phyloP scores from a whole-genome alignment of 2,113 vertebrate genomes.

The Phoenicopterus ruber region DNA sequence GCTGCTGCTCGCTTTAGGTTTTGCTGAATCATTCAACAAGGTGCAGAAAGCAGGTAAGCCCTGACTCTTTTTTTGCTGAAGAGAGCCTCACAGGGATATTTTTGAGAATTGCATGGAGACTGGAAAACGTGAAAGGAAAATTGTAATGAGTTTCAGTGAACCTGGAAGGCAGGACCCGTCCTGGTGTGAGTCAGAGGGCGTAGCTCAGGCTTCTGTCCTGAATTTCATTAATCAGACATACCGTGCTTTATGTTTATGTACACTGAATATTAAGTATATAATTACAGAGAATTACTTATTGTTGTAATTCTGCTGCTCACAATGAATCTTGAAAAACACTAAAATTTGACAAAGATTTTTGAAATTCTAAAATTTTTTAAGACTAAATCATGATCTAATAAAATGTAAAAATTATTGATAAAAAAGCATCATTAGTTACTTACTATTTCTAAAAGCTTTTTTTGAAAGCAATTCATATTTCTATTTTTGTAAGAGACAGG shows the following conservation, averaged over 20 bases:
- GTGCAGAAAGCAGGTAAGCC: conserved; percentile 10
- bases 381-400: background rate
- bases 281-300: conserved; percentile 25
- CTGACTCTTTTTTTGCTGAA: background rate
- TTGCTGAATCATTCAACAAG: conserved; percentile 30
- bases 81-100: conserved; percentile 50
- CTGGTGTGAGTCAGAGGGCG: conserved; percentile 46
- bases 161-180: conserved; percentile 12
- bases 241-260: background rate
- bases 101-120: conserved; percentile 41
- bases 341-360: background rate
- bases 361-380: background rate
- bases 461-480: background rate
- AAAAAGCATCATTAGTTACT: background rate
- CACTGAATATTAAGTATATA: background rate
- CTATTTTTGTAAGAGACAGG: background rate
- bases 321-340: background rate
- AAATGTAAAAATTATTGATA: background rate
- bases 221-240: conserved; percentile 12
- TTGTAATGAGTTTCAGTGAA: conserved; percentile 16
- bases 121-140: background rate
- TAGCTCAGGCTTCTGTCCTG: conserved; percentile 18
- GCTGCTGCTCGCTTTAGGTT: background rate
- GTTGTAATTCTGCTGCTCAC: background rate
- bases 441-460: background rate